Percentiles rank a stretch among this genome's conserved stretches.
Evolutionary conservation across 2,797 vertebrate genomes (phyloP).

Genomic region (Notoglanidium macrostoma): DNA sequence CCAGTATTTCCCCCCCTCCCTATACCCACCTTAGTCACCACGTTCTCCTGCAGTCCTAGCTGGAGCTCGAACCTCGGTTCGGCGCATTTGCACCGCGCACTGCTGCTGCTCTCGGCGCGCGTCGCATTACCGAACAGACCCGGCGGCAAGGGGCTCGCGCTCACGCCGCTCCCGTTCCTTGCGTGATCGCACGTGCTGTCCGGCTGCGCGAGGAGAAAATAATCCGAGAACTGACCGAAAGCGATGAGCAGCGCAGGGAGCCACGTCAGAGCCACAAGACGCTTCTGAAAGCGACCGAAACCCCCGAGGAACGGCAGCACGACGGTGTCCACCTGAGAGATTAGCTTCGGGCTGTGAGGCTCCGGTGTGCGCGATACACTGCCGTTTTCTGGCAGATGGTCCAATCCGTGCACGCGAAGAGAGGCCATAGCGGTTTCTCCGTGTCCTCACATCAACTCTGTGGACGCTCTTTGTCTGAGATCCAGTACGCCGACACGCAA

Average conservation of each 20-base stretch:
- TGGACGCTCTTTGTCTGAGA: slow-evolving; percentile 68
- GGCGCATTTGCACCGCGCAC: slow-evolving; percentile 79
- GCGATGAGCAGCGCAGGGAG: slow-evolving; percentile 93
- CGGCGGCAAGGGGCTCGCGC: slow-evolving; percentile 42
- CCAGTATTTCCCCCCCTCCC: not conserved
- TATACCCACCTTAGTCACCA: slow-evolving; percentile 90
- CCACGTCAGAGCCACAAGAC: slow-evolving; percentile 93
- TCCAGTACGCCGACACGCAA: slow-evolving; percentile 51
- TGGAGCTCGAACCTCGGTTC: slow-evolving; percentile 86
- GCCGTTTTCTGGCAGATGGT: slow-evolving; percentile 76
- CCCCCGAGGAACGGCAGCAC: slow-evolving; percentile 91
- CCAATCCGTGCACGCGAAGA: slow-evolving; percentile 71
- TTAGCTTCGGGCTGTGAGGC: slow-evolving; percentile 70
- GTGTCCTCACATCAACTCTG: slow-evolving; percentile 59
- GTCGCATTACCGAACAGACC: slow-evolving; percentile 58
- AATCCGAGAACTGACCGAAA: slow-evolving; percentile 96
- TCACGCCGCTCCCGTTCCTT: slow-evolving; percentile 61
- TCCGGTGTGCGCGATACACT: slow-evolving; percentile 68
- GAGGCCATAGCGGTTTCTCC: slow-evolving; percentile 72
- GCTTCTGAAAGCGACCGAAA: slow-evolving; percentile 85
- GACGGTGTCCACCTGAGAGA: slow-evolving; percentile 86
- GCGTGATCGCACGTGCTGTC: slow-evolving; percentile 80
- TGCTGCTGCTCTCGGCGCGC: slow-evolving; percentile 56
- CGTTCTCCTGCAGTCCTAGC: slow-evolving; percentile 91
- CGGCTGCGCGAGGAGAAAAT: slow-evolving; percentile 90